phyloP scores from a whole-genome alignment of 2,888 invertebrate genomes.

The Chrysolina americana region DNA sequence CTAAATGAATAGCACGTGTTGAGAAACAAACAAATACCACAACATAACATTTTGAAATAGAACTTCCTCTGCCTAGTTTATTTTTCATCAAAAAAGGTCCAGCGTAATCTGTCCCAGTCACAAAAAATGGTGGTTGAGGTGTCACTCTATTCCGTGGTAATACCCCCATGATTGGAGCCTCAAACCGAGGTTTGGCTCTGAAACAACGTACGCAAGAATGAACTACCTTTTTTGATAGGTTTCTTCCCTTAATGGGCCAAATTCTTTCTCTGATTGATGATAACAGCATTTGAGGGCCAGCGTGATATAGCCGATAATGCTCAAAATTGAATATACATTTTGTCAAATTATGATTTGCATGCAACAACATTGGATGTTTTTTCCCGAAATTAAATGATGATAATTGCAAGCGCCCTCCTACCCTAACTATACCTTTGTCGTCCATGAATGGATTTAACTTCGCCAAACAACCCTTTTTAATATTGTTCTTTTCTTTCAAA shows the following conservation, averaged over 20 bases:
- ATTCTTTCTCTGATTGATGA: conserved; percentile 15
- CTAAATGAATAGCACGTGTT: conserved; percentile 13
- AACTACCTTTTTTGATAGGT: conserved; percentile 22
- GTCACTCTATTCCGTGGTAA: neutral
- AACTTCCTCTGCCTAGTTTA: conserved; percentile 27
- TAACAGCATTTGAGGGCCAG: conserved; percentile 12
- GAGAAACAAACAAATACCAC: conserved; percentile 19
- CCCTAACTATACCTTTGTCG: neutral
- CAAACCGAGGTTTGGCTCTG: conserved; percentile 1
- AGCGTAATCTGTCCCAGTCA: conserved; percentile 38
- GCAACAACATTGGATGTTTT: conserved; percentile 13
- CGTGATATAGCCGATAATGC: conserved; percentile 15
- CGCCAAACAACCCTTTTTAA: conserved; percentile 1
- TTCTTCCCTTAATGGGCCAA: conserved; percentile 28
- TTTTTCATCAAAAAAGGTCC: conserved; percentile 40
- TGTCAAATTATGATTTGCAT: neutral
- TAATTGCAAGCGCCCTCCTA: conserved; percentile 5
- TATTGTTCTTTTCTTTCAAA: neutral
- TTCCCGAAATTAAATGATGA: neutral
- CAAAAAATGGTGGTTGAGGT: conserved; percentile 5
- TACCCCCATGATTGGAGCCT: conserved; percentile 21
- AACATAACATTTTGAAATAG: conserved; percentile 37
- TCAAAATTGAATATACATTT: conserved; percentile 5
- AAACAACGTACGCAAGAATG: conserved; percentile 18
- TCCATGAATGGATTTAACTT: conserved; percentile 14